Evolutionary conservation across 2,797 vertebrate species (phyloP).

Genomic region (Lophotriccus pileatus): DNA sequence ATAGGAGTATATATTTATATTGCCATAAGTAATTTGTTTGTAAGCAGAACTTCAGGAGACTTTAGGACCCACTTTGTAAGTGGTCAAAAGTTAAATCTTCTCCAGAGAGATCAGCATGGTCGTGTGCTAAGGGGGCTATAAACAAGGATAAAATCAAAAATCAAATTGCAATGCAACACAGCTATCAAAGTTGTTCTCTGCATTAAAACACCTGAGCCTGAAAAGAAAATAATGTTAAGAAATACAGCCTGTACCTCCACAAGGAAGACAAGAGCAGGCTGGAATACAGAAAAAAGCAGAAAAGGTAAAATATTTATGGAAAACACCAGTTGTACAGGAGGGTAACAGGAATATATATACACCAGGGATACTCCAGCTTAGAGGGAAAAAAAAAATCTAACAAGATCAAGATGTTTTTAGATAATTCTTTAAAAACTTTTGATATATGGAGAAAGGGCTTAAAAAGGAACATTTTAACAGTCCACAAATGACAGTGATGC

Average conservation of each 20-base stretch:
- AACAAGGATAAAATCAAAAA: background rate
- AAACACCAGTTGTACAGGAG: background rate
- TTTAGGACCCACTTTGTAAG: background rate
- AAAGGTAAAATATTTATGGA: background rate
- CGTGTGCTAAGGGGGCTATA: background rate
- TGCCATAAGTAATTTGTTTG: background rate
- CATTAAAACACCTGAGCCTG: background rate
- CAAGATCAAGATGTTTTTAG: background rate
- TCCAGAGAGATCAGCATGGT: background rate
- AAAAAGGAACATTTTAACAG: background rate
- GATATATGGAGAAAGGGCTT: background rate
- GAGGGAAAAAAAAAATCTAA: background rate
- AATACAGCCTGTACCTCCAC: background rate
- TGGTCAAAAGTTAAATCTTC: background rate
- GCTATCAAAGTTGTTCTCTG: background rate
- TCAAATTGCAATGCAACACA: background rate
- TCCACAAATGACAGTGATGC: background rate
- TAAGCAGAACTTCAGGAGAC: background rate
- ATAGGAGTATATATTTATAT: background rate
- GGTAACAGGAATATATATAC: fast-evolving
- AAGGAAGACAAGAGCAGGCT: background rate
- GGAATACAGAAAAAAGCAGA: background rate
- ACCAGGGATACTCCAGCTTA: background rate
- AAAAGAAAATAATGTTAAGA: background rate
- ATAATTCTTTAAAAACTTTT: background rate